Conservation (phyloP, 2,113 vertebrate species). For the Bambusicola thoracicus region DNA sequence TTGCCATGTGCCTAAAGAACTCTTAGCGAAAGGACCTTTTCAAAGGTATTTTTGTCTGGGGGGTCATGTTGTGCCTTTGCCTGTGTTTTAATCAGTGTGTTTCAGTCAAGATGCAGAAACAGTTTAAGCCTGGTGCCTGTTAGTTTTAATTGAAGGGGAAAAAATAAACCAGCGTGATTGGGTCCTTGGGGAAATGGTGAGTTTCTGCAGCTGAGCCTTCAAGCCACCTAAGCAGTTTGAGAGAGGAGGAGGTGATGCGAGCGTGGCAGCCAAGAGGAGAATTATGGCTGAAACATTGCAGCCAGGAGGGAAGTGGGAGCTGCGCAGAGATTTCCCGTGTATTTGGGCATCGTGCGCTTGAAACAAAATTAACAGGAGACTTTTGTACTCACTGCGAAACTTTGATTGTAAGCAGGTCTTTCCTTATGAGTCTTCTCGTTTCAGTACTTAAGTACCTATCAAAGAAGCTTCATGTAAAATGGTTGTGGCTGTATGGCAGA, state of each 20-base stretch:
- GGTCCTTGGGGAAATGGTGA: constrained; percentile 12
- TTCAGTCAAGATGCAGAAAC: neutral
- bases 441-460: neutral
- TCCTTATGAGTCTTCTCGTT: neutral
- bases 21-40: neutral
- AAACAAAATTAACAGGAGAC: neutral
- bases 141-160: constrained; percentile 31
- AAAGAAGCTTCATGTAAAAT: neutral
- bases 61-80: neutral
- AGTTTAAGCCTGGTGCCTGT: neutral
- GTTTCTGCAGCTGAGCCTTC: constrained; percentile 11
- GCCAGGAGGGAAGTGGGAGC: neutral
- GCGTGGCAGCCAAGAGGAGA: neutral
- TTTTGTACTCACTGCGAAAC: neutral
- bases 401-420: neutral
- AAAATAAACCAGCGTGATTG: neutral
- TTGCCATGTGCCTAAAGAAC: neutral
- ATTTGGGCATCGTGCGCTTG: neutral
- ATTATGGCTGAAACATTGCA: neutral
- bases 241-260: neutral
- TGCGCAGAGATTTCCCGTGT: neutral
- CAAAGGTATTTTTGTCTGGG: neutral
- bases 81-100: neutral
- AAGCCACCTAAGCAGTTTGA: neutral
- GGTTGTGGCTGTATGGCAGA: neutral